Base-by-base conservation (phyloP, 2,888 invertebrate species). In the Lamellibrachia columna region DNA sequence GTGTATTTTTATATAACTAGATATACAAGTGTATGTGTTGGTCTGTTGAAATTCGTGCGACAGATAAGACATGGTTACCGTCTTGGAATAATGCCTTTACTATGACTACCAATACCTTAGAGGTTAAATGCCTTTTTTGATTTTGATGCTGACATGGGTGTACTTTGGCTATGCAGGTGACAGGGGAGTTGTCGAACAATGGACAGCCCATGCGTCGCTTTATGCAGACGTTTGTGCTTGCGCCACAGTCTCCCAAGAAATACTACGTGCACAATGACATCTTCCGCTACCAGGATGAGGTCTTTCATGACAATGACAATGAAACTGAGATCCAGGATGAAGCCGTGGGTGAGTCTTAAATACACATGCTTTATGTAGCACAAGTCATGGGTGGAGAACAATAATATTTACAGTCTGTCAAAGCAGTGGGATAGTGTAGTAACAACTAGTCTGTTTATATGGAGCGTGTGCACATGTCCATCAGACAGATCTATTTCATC, bases 221-320 rank as follows among this genome's bases (percentile, higher is more conserved):
- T 97, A 99, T 99, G 96, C 99, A 99, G 97, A 99, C 99, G 0
- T 98, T 99, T 97, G 99, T 99, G 93, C 97, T 99, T 96, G 99
- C 98, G 94, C 96, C 98, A 93, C 99, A 99, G 97, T 98, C 98
- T 93, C 99, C 99, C 93, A 99, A 99, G 97, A 99, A 99, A 97
- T 99, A 99, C 97, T 99, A 99, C 97, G 99, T 99, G 93, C 99
- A 99, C 97, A 99, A 99, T 97, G 99, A 99, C 97, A 99, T 99
- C 97, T 99, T 99, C 97, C 98, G 99, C 94, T 99, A 99, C 97
- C 99, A 99, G 97, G 98, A 97, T 95, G 97, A 97, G 95, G 97
- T 97, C 92, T 97, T 97, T 95, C 97, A 97, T 94, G 98, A 98
- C 95, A 98, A 98, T 95, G 97, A 97, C 92, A 95, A 94, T 52